Evolutionary conservation across 2,113 vertebrate species (phyloP).

Genomic region (Micromys minutus): DNA sequence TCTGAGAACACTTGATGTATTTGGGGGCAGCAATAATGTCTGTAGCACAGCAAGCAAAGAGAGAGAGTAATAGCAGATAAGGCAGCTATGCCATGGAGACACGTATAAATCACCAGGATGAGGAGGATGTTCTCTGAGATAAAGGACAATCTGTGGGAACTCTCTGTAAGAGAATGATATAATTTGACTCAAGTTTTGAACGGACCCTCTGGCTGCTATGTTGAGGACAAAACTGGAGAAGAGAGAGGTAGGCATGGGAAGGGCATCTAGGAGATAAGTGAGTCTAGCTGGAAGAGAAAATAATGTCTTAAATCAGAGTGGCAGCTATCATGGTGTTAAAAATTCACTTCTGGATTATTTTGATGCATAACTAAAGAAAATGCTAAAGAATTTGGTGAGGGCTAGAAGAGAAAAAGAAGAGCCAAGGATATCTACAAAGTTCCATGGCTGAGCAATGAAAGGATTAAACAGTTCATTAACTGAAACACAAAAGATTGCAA

Average conservation of each 20-base stretch:
- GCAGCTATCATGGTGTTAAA: slow-evolving; percentile 1
- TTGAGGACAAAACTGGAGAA: not conserved
- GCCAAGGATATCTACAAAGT: not conserved
- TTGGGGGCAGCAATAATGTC: not conserved
- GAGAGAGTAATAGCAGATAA: slow-evolving; percentile 13
- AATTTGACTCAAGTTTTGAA: slow-evolving; percentile 28
- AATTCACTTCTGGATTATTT: slow-evolving; percentile 30
- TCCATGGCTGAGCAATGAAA: not conserved
- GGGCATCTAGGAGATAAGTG: not conserved
- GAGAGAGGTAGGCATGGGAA: not conserved
- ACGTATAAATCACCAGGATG: not conserved
- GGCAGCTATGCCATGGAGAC: not conserved
- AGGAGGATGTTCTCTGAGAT: not conserved
- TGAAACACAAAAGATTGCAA: not conserved
- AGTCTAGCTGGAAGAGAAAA: not conserved
- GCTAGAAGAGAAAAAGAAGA: not conserved
- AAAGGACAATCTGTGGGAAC: not conserved
- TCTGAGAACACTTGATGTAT: not conserved
- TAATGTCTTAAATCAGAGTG: not conserved
- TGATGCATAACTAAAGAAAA: slow-evolving; percentile 20
- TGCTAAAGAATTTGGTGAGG: slow-evolving; percentile 1
- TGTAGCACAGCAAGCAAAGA: not conserved
- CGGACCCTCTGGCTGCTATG: not conserved
- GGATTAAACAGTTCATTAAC: not conserved
- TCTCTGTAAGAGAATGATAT: not conserved